Conservation (phyloP, 1,140 invertebrate species). For the Archivesica marissinica region DNA sequence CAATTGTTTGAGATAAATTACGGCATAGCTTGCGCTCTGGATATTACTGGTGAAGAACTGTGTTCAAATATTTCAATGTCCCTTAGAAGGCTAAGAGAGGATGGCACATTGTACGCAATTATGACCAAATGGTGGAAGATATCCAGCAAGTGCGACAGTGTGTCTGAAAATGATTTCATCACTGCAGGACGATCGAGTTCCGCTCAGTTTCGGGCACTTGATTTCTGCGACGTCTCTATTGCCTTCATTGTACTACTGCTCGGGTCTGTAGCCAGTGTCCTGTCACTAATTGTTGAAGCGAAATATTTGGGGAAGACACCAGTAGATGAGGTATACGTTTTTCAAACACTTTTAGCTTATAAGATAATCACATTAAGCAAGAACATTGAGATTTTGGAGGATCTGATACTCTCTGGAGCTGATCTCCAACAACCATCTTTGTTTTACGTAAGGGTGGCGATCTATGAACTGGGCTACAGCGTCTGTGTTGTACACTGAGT, state of each 20-base stretch:
- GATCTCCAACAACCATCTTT: too few relatives aligned
- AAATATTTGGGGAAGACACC: background rate
- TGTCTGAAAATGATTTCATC: background rate
- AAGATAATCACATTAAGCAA: too few relatives aligned
- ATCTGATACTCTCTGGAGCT: too few relatives aligned
- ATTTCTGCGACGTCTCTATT: background rate
- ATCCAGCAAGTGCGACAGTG: background rate
- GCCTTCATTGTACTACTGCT: background rate
- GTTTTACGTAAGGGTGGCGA: too few relatives aligned
- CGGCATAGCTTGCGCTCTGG: background rate
- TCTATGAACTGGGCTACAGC: too few relatives aligned
- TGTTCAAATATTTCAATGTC: background rate
- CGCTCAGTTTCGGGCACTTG: background rate
- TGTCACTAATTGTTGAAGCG: background rate
- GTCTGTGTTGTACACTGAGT: too few relatives aligned
- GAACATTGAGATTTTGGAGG: too few relatives aligned
- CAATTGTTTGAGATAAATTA: constrained; percentile 10
- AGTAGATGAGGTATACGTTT: background rate
- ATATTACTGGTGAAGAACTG: background rate
- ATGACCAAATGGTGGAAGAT: constrained; percentile 1
- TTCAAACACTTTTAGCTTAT: too few relatives aligned
- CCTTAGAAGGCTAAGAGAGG: background rate
- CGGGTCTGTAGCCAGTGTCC: background rate
- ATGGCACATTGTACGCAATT: background rate
- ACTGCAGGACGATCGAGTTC: background rate